phyloP scores from a whole-genome alignment of 2,113 vertebrate species.

The Eurypyga helias region DNA sequence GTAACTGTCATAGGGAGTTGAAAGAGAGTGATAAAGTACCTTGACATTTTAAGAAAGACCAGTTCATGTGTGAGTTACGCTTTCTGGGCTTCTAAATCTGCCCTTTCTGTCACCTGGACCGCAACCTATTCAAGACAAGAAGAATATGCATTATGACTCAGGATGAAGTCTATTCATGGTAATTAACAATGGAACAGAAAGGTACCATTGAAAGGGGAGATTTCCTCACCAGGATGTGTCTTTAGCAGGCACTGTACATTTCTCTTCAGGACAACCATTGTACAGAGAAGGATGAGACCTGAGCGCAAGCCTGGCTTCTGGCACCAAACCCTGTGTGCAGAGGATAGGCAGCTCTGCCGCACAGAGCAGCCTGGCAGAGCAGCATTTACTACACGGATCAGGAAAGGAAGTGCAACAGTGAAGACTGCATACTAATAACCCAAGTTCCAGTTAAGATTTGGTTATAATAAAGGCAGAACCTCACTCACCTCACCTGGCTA shows the following conservation, averaged over 20 bases:
- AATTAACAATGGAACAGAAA: not conserved
- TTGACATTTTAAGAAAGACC: not conserved
- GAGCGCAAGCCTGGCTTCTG: not conserved
- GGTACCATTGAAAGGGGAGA: not conserved
- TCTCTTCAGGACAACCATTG: not conserved
- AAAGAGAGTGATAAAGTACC: not conserved
- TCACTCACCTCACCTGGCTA: not conserved
- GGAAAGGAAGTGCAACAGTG: not conserved
- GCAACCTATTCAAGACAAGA: not conserved
- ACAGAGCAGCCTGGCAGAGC: not conserved
- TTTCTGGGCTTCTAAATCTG: not conserved
- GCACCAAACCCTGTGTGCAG: not conserved
- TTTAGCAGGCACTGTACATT: not conserved
- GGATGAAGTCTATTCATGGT: not conserved
- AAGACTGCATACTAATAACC: not conserved
- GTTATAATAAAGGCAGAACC: not conserved
- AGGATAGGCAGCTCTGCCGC: not conserved
- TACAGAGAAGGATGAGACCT: not conserved
- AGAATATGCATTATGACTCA: not conserved
- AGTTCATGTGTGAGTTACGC: not conserved
- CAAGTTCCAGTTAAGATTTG: not conserved
- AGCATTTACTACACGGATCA: not conserved
- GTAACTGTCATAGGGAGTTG: not conserved
- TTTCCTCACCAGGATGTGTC: not conserved
- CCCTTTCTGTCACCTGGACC: not conserved